These are phyloP conservation scores for Pelusios castaneus DNA, from an alignment of 2,113 vertebrate genomes.

Conservation along the genomic window DNA sequence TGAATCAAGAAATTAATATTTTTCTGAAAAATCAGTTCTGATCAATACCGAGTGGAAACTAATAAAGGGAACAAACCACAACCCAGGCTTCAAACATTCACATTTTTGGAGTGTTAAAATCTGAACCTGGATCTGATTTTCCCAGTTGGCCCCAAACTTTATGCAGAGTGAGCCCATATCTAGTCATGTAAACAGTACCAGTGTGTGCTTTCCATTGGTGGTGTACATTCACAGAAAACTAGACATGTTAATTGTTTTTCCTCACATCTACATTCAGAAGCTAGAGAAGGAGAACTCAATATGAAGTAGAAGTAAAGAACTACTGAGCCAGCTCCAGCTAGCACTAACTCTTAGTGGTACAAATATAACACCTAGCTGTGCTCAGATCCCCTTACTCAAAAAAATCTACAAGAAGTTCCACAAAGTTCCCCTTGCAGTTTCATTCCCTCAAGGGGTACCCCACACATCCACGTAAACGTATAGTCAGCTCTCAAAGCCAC, in stretches of 20 bases:
- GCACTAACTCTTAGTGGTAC: neutral
- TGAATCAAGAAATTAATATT: neutral
- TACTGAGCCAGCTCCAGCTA: neutral
- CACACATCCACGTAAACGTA: neutral
- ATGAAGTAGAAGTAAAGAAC: neutral
- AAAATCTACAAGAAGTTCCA: neutral
- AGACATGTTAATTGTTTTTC: neutral
- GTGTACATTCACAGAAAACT: neutral
- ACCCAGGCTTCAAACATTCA: neutral
- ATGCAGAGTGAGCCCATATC: neutral
- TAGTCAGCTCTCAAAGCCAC: neutral
- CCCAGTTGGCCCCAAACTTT: neutral
- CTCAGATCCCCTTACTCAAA: neutral
- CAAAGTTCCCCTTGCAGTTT: neutral
- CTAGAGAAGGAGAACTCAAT: neutral
- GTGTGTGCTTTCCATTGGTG: neutral
- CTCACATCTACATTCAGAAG: neutral
- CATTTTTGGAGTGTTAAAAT: neutral
- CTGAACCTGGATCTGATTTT: neutral
- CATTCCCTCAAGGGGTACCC: neutral
- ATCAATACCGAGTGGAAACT: slow-evolving; percentile 4
- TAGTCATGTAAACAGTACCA: neutral
- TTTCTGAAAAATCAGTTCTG: neutral
- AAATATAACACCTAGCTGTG: neutral
- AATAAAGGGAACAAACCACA: neutral